Evolutionary conservation across 1,140 invertebrate genomes (phyloP).

Genomic region (Cyrtorhinus lividipennis): DNA sequence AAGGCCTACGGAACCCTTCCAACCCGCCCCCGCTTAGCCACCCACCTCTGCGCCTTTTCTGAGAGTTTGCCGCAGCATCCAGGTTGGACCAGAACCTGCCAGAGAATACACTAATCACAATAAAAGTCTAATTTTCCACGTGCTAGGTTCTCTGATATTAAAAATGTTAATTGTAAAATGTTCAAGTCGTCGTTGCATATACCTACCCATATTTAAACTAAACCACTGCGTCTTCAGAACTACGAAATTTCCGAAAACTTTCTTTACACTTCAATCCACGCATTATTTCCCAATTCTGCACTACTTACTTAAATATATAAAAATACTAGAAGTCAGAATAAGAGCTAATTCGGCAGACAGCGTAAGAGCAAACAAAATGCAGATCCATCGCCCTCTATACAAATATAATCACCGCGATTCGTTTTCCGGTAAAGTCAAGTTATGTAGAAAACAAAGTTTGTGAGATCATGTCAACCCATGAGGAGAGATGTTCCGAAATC

Average conservation of each 20-base stretch:
- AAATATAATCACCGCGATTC: background rate
- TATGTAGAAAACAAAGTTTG: too few relatives aligned
- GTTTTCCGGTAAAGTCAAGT: background rate
- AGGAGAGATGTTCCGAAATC: background rate
- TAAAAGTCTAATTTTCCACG: background rate
- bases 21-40: background rate
- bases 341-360: background rate
- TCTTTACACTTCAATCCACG: too few relatives aligned
- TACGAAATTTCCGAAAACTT: background rate
- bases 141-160: background rate
- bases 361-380: background rate
- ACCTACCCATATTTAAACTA: background rate
- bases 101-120: background rate
- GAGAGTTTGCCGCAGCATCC: background rate
- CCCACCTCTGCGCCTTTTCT: background rate
- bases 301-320: background rate
- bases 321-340: background rate
- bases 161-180: background rate
- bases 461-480: too few relatives aligned
- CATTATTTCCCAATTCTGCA: too few relatives aligned
- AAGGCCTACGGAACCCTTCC: background rate
- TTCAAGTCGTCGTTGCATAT: background rate
- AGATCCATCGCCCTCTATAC: background rate
- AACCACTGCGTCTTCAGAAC: background rate
- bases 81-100: background rate